Evolutionary conservation across 1,140 invertebrate species (phyloP).

Genomic region (Patella vulgata): DNA sequence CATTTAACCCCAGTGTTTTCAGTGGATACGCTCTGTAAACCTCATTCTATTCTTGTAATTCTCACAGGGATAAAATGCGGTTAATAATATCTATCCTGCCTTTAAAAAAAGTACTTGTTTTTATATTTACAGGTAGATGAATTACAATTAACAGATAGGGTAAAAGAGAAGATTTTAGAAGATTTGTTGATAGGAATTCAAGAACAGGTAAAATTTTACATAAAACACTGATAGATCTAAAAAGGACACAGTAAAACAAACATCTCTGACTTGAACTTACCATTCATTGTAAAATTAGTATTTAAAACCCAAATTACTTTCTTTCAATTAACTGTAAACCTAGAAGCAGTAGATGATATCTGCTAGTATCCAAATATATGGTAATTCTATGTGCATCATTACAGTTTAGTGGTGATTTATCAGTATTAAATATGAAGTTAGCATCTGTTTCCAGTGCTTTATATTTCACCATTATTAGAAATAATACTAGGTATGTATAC

Average conservation of each 20-base stretch:
- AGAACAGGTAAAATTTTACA: conserved; percentile 34
- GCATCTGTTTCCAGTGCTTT: conserved; percentile 55
- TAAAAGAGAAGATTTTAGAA: conserved; percentile 34
- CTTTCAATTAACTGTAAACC: too few species aligned
- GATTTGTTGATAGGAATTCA: conserved; percentile 45
- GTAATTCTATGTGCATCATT: too few species aligned
- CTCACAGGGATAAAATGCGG: too few species aligned
- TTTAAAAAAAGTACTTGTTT: too few species aligned
- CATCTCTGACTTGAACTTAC: not conserved
- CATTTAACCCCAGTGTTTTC: too few species aligned
- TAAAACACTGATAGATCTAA: not conserved
- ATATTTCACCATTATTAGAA: conserved; percentile 53
- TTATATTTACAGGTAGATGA: conserved; percentile 30
- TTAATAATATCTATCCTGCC: too few species aligned
- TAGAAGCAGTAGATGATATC: too few species aligned
- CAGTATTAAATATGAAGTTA: conserved; percentile 46
- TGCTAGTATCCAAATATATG: too few species aligned
- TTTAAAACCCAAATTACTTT: too few species aligned
- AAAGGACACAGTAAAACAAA: not conserved
- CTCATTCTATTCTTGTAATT: too few species aligned
- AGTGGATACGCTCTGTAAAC: too few species aligned
- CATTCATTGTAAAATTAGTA: too few species aligned
- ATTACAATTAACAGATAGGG: conserved; percentile 28
- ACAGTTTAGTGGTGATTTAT: conserved; percentile 39
- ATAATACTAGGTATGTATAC: conserved; percentile 48